Evolutionary conservation across 37 sponge, comb jelly and placozoan species (phyloP).

Genomic region (Lycopodina hypogea): DNA sequence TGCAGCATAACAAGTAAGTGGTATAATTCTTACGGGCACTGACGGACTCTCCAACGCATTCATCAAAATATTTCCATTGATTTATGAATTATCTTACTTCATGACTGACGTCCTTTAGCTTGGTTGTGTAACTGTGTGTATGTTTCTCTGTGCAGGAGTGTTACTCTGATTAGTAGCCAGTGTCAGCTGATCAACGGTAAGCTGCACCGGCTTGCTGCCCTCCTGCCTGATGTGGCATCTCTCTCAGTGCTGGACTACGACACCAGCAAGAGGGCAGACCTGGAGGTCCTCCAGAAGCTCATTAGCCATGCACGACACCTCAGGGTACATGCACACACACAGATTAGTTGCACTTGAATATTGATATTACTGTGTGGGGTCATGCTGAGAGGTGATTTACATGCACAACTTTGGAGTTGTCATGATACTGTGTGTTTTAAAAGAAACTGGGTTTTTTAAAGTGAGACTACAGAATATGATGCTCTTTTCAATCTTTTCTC

Average conservation of each 20-base stretch:
- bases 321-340: constrained; percentile 13
- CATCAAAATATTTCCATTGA: too few species aligned
- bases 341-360: too few species aligned
- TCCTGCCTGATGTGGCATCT: constrained; percentile 48
- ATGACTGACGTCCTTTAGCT: too few species aligned
- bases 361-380: background rate
- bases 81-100: too few species aligned
- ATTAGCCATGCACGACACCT: constrained; percentile 27
- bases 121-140: background rate
- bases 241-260: constrained; percentile 49
- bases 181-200: constrained; percentile 52
- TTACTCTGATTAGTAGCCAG: constrained; percentile 25
- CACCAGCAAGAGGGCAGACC: constrained; percentile 43
- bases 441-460: too few species aligned
- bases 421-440: too few species aligned
- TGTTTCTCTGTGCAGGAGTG: constrained; percentile 14
- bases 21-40: background rate
- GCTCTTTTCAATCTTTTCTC: too few species aligned
- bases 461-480: too few species aligned
- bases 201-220: constrained; percentile 36
- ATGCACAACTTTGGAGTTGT: too few species aligned
- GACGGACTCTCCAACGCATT: too few species aligned
- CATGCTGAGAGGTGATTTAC: too few species aligned
- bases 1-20: constrained; percentile 54
- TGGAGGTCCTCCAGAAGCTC: constrained; percentile 45